Base-by-base conservation (phyloP, 2,113 vertebrate genomes). In the Thunnus maccoyii region DNA sequence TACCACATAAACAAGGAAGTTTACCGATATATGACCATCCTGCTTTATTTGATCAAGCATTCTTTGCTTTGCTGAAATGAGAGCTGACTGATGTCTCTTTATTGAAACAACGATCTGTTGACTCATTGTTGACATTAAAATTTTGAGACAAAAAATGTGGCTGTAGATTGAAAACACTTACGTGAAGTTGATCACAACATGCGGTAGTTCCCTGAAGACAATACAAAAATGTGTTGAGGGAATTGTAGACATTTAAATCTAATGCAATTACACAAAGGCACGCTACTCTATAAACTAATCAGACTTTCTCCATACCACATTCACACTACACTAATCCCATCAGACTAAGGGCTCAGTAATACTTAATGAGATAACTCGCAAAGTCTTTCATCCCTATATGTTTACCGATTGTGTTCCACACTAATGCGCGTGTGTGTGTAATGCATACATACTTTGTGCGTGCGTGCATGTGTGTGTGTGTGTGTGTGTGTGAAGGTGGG, bases 331-430 rank as follows among this genome's bases (percentile, higher is more conserved):
- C 82, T 88, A 87, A 92, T 89, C 82, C 86, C 80, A 89, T 83
- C 85, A 86, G 70, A 83, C 78, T 84, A 81, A 85, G 80, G 76
- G 64, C 80, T 85, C 89, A 80, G 88, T 74, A 87, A 88, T 81
- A 87, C 82, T 74, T 88, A 90, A 93, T 88, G 79, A 91, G 88
- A 89, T 86, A 88, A 89, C 81, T 76, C 71, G 41, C 78, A 85
- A 86, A 88, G 79, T 85, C 76, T 82, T 78, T 82, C 72, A 85
- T 79, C 57, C 72, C 74, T 76, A 50, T 83, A 80, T 78, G 82
- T 94, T 90, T 90, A 84, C 85, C 65, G 58, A 84, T 66, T 84
- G 57, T 79, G 74, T 82, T 84, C 11, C 56, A 54, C 18, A 2
- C 25, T 84, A 73, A 84, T 76, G 36, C 36, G 36, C 36, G 73